A percentile compares a stretch with the other conserved stretches of the same genome.
Conservation (phyloP, 2,888 invertebrate genomes). For the Capitulum mitella region DNA sequence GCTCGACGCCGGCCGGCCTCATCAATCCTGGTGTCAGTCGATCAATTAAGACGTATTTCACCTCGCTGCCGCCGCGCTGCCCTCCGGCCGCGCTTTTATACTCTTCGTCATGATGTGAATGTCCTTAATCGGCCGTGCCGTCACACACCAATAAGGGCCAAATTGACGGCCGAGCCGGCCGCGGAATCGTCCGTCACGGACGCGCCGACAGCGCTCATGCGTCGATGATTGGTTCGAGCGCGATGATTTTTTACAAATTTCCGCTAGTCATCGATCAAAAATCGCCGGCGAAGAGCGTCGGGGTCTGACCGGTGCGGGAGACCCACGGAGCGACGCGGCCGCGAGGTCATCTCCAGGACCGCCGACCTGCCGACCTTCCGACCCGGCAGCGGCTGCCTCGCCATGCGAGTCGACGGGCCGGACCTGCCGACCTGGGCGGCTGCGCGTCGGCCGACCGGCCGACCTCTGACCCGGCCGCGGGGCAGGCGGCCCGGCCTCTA, state of each 20-base stretch:
- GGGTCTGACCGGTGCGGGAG: too few species aligned
- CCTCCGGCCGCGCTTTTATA: conserved; percentile 16
- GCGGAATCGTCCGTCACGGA: background rate
- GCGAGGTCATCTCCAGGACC: too few species aligned
- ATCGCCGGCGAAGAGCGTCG: background rate
- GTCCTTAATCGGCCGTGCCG: conserved; percentile 24
- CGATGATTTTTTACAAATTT: background rate
- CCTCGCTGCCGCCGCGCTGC: background rate
- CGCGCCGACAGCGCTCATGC: background rate
- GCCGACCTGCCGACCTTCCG: background rate
- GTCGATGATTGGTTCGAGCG: conserved; percentile 5
- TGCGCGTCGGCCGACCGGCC: too few species aligned
- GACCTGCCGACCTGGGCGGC: too few species aligned
- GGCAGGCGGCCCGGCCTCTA: background rate
- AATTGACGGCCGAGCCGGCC: background rate
- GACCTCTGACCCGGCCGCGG: background rate
- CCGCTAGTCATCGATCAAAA: background rate
- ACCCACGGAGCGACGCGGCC: too few species aligned
- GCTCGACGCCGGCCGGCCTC: background rate
- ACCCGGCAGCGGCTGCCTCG: background rate
- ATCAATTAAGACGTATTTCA: conserved; percentile 25
- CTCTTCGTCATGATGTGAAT: conserved; percentile 18
- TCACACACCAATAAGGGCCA: conserved; percentile 23
- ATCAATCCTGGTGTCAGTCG: conserved; percentile 18
- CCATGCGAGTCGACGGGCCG: too few species aligned